Percentiles rank a stretch among this genome's conserved stretches.
Conservation (phyloP, 1,140 invertebrate genomes). For the Vanessa tameamea region DNA sequence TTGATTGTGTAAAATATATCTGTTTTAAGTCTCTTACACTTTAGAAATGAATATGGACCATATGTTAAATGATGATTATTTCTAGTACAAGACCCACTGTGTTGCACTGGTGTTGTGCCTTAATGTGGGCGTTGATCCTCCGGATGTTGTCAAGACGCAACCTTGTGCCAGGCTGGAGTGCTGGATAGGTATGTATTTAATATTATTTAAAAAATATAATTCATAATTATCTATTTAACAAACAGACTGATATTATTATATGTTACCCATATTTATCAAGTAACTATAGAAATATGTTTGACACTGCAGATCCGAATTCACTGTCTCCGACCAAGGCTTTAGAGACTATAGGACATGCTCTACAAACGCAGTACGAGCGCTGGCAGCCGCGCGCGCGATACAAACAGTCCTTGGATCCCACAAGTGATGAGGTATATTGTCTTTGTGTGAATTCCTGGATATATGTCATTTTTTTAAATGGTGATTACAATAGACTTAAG, state of each 20-base stretch:
- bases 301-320: slow-evolving; percentile 86
- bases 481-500: too few species aligned
- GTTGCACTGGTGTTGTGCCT: slow-evolving; percentile 98
- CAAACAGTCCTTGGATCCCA: slow-evolving; percentile 98
- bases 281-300: not conserved
- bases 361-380: slow-evolving; percentile 98
- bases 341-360: slow-evolving; percentile 93
- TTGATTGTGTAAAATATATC: too few species aligned
- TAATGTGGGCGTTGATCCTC: slow-evolving; percentile 99
- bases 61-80: slow-evolving; percentile 5
- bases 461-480: too few species aligned
- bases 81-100: slow-evolving; percentile 98
- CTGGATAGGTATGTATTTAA: slow-evolving; percentile 91
- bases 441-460: too few species aligned
- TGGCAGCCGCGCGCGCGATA: slow-evolving; percentile 98
- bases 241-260: too few species aligned
- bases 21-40: too few species aligned
- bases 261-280: too few species aligned
- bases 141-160: slow-evolving; percentile 97
- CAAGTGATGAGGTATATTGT: slow-evolving; percentile 89
- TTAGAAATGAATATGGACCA: too few species aligned
- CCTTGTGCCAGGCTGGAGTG: slow-evolving; percentile 97
- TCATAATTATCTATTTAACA: too few species aligned
- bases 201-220: not conserved
- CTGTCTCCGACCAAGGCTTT: slow-evolving; percentile 96